Base-by-base conservation (phyloP, 2,888 invertebrate genomes). In the Trypoxylon attenuatum region DNA sequence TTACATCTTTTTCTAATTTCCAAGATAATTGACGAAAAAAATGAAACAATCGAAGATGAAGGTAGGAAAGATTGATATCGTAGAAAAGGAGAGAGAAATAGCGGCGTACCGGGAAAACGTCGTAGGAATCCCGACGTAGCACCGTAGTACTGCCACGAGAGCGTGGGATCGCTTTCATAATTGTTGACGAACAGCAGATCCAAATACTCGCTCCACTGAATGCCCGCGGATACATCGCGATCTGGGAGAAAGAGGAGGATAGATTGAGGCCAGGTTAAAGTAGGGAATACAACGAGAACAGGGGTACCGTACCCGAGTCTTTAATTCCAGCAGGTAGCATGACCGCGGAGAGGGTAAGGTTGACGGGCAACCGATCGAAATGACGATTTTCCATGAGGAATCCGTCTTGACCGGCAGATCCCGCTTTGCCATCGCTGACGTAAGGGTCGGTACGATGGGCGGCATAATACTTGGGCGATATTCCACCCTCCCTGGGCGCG, bases 71-170 rank as follows among this genome's bases (percentile, higher is more conserved):
- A n/a, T n/a, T n/a, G n/a, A n/a, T n/a, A n/a, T n/a, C n/a, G n/a
- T n/a, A n/a, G n/a, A n/a, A n/a, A n/a, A n/a, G n/a, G n/a, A n/a
- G n/a, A n/a, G n/a, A n/a, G n/a, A n/a, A n/a, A n/a, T n/a, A n/a
- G n/a, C n/a, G n/a, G n/a, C n/a, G n/a, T 88, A 93, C 98, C 98
- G 86, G 99, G 99, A 89, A 95, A 99, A 82, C 97, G 92, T 79
- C 99, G 90, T 87, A 99, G 92, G 88, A 98, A 98, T 49, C 99
- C 99, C 1, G 93, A 90, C n/a, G 97, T 94, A 54, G 97, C 97
- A 51, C 99, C 98, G 88, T 97, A 99, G 89, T 97, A 98, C 89
- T 99, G 99, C 97, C 98, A 99, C n/a, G 96, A 95, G 39, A 98
- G 89, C 1, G 95, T 93, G 0, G 96, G 95, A 88, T 98, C 96